A percentile compares a stretch with the other conserved stretches of the same genome.
These are phyloP conservation scores for Galeopsomyia nigrocyanea DNA, from an alignment of 2,888 invertebrate species.

Conservation along the genomic window DNA sequence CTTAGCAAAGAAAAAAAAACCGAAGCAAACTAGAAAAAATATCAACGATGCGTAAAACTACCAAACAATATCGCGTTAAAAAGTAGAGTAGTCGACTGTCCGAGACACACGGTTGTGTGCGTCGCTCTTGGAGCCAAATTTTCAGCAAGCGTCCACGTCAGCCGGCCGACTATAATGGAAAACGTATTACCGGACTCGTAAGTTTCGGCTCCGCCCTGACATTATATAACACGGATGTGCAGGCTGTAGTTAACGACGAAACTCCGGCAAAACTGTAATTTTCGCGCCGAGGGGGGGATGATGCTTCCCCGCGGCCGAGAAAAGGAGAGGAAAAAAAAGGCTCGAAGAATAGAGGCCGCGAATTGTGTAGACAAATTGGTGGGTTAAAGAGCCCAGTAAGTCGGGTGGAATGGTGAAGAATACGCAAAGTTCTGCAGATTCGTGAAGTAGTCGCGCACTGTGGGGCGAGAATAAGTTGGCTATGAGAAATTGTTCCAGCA, in stretches of 20 bases:
- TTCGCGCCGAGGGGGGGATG: constrained; percentile 54
- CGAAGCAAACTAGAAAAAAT: constrained; percentile 6
- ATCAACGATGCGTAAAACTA: neutral
- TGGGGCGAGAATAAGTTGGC: too few relatives aligned
- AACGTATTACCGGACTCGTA: constrained; percentile 63
- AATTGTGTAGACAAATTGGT: too few relatives aligned
- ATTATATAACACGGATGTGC: constrained; percentile 65
- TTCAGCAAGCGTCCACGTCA: constrained; percentile 46
- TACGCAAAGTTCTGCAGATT: neutral
- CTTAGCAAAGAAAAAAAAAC: neutral
- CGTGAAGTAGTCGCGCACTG: too few relatives aligned
- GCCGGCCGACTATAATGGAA: constrained; percentile 61
- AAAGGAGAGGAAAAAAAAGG: neutral
- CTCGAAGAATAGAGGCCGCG: too few relatives aligned
- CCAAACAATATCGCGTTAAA: constrained; percentile 6
- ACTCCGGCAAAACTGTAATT: constrained; percentile 66
- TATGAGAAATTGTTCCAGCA: too few relatives aligned
- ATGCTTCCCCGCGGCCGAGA: constrained; percentile 21
- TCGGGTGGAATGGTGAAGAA: neutral
- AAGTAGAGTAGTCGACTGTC: neutral
- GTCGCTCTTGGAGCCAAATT: constrained; percentile 43
- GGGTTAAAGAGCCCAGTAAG: too few relatives aligned
- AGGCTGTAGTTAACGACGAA: constrained; percentile 67
- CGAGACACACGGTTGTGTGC: neutral
- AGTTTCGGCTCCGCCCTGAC: constrained; percentile 58